These are phyloP conservation scores for Steatocranus sp. DNA, from an alignment of 2,797 vertebrate species.

Conservation along the genomic window DNA sequence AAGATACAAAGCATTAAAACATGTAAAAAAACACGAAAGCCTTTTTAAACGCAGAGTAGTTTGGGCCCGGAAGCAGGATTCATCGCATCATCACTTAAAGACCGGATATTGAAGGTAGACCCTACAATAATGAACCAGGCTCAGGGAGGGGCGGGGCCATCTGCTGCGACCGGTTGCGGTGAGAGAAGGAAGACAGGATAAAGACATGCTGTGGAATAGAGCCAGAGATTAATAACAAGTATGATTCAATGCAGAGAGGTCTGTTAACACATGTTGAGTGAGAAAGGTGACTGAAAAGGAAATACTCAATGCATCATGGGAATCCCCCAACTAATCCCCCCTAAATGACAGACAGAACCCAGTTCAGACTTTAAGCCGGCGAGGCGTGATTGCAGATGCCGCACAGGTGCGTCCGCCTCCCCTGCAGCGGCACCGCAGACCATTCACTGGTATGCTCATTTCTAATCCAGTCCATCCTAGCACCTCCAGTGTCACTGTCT, in stretches of 20 bases:
- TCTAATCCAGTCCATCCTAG: background rate
- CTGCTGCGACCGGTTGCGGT: background rate
- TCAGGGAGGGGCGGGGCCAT: background rate
- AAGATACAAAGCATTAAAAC: background rate
- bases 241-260: background rate
- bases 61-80: background rate
- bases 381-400: background rate
- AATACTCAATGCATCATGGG: background rate
- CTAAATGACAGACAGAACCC: background rate
- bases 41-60: rapidly evolving
- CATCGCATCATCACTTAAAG: background rate
- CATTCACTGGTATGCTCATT: background rate
- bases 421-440: background rate
- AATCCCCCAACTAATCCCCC: background rate
- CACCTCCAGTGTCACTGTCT: background rate
- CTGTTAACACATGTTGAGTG: background rate
- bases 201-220: background rate
- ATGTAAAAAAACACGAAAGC: background rate
- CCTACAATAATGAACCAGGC: background rate
- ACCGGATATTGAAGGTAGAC: background rate
- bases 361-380: background rate
- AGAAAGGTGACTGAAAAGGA: background rate
- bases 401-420: background rate
- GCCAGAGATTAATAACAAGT: background rate
- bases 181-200: background rate